Base-by-base conservation (phyloP, 2,888 invertebrate genomes). In the Papilio protenor region DNA sequence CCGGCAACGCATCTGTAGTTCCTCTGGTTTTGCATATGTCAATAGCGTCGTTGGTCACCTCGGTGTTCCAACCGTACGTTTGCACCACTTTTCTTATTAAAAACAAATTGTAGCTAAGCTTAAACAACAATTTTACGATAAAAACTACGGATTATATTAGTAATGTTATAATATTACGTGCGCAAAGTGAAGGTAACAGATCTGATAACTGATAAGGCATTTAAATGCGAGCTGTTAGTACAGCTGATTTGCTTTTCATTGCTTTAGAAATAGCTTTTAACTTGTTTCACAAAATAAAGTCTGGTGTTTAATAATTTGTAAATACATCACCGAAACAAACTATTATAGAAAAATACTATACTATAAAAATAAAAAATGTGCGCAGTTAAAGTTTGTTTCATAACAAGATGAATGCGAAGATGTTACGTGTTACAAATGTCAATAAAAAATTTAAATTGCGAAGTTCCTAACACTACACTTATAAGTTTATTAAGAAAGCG, bases 161-260 rank as follows among this genome's bases (percentile, higher is more conserved):
- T 14, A 59, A 55, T 55, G 55, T 59, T 59, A 59, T 23, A 23
- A 59, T 27, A 61, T 59, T 59, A 59, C 57, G 57, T 59, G 57
- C 23, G 11, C 12, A 59, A 23, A 59, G 57, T 64, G 64, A 64
- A 64, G 64, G 27, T 64, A 64, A 61, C 3, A 64, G 64, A 64
- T 33, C 27, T 64, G 27, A 64, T 33, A 16, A 64, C 64, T 64
- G 64, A 64, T 64, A 64, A 33, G 64, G 18, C 33, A 64, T 64
- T 64, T 64, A 1, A 18, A 16, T 64, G 27, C 2, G 8, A 27
- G 64, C 33, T 64, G 33, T 64, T 33, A 21, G 18, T 33, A 64
- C 64, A 61, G 61, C 61, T 61, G 57, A 61, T 33, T 61, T 6
- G 3, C 12, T 59, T 57, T 23, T 12, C 14, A 11, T 59, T 59